Evolutionary conservation across 1,140 invertebrate genomes (phyloP).

Genomic region (Harpegnathos saltator): DNA sequence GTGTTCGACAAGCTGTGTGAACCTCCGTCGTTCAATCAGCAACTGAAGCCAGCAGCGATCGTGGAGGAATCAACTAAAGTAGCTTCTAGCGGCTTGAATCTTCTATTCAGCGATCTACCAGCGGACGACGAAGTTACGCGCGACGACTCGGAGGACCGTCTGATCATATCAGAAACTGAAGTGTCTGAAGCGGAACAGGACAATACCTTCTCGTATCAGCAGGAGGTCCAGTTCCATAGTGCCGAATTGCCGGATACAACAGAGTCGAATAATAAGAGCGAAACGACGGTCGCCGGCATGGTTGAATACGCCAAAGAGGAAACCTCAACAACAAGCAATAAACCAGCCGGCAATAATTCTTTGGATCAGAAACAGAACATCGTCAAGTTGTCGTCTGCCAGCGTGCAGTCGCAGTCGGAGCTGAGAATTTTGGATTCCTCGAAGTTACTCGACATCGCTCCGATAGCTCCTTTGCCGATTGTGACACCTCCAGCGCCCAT

Average conservation of each 20-base stretch:
- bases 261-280: conserved; percentile 71
- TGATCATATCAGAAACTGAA: conserved; percentile 87
- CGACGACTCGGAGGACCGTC: conserved; percentile 86
- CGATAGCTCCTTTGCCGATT: conserved; percentile 71
- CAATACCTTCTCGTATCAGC: conserved; percentile 86
- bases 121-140: conserved; percentile 67
- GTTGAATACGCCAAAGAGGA: conserved; percentile 59
- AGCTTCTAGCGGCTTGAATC: conserved; percentile 68
- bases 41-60: conserved; percentile 58
- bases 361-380: conserved; percentile 56
- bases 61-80: conserved; percentile 65
- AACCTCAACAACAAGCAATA: conserved; percentile 20
- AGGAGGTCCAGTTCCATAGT: conserved; percentile 85
- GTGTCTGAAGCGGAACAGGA: conserved; percentile 87
- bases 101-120: conserved; percentile 81
- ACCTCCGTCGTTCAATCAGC: conserved; percentile 78
- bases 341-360: background rate
- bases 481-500: conserved; percentile 80
- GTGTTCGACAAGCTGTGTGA: conserved; percentile 86
- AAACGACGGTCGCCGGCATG: conserved; percentile 6
- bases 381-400: conserved; percentile 48
- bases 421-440: conserved; percentile 66
- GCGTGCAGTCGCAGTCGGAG: conserved; percentile 60
- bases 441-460: conserved; percentile 76
- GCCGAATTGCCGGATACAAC: conserved; percentile 62